These are phyloP conservation scores for Hylaeus volcanicus DNA, from an alignment of 1,140 invertebrate genomes.

Conservation along the genomic window DNA sequence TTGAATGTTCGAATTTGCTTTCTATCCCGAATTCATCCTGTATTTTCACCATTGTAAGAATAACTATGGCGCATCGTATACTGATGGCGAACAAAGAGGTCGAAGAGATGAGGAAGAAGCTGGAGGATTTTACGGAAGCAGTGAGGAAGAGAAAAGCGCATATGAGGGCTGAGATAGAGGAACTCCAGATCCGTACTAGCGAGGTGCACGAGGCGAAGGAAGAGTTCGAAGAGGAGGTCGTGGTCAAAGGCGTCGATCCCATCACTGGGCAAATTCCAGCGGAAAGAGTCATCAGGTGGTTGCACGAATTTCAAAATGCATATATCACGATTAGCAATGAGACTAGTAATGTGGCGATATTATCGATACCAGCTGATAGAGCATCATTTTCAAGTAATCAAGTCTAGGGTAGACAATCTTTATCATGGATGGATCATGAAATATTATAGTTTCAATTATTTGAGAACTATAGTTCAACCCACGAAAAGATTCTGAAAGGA, in stretches of 20 bases:
- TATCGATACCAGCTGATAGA: no score
- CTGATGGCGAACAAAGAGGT: constrained; percentile 79
- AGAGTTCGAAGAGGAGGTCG: constrained; percentile 76
- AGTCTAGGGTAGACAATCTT: no score
- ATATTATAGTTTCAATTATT: no score
- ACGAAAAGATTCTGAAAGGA: no score
- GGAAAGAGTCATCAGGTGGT: constrained; percentile 80
- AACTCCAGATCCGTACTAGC: constrained; percentile 76
- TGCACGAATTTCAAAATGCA: neutral
- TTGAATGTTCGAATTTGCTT: neutral
- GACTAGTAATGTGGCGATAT: no score
- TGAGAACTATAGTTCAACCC: no score
- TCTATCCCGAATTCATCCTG: neutral
- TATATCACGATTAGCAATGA: neutral
- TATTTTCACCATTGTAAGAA: constrained; percentile 35
- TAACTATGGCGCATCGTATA: constrained; percentile 68
- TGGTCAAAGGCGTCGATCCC: constrained; percentile 77
- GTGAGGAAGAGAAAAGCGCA: constrained; percentile 72
- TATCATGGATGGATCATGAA: no score
- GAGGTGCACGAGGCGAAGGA: constrained; percentile 75
- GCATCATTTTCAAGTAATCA: no score
- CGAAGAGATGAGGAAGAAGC: constrained; percentile 73
- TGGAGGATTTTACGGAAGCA: constrained; percentile 68
- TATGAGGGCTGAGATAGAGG: constrained; percentile 79
- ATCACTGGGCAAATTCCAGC: constrained; percentile 80